Percentiles rank a stretch among this genome's conserved stretches.
Conservation (phyloP, 2,113 vertebrate genomes). For the Heterocephalus glaber region DNA sequence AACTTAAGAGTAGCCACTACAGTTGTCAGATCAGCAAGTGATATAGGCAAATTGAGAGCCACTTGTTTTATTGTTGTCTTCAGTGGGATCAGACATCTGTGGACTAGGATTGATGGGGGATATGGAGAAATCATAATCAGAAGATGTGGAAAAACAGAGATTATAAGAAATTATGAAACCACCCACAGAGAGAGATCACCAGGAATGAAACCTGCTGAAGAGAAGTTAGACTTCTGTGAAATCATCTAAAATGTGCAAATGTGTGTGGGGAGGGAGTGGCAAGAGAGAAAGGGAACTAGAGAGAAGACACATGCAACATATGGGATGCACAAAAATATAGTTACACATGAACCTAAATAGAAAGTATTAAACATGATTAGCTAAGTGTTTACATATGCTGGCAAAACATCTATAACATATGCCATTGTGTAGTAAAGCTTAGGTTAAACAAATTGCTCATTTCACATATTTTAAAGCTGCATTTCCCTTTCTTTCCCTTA, state of each 20-base stretch:
- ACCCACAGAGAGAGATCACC: background rate
- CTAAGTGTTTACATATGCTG: constrained; percentile 53
- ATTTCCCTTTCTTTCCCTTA: constrained; percentile 12
- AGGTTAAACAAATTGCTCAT: constrained; percentile 49
- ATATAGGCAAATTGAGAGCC: background rate
- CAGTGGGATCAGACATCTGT: background rate
- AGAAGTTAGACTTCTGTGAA: constrained; percentile 40
- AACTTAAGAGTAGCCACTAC: background rate
- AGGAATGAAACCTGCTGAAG: background rate
- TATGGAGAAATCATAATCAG: background rate
- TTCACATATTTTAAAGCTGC: constrained; percentile 30
- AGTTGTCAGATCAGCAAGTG: background rate
- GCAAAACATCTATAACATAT: constrained; percentile 54
- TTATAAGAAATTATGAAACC: background rate
- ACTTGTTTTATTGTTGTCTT: background rate
- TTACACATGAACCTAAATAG: constrained; percentile 37
- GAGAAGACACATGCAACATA: constrained; percentile 1
- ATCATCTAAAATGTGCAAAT: constrained; percentile 20
- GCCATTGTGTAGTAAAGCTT: background rate
- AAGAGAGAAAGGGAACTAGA: background rate
- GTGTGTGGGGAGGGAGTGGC: background rate
- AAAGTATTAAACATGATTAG: constrained; percentile 43
- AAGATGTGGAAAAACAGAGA: background rate
- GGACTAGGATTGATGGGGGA: background rate
- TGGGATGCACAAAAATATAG: background rate